Percentiles rank a stretch among this genome's conserved stretches.
phyloP scores from a whole-genome alignment of 2,888 invertebrate species.

The Cosmia pyralina region DNA sequence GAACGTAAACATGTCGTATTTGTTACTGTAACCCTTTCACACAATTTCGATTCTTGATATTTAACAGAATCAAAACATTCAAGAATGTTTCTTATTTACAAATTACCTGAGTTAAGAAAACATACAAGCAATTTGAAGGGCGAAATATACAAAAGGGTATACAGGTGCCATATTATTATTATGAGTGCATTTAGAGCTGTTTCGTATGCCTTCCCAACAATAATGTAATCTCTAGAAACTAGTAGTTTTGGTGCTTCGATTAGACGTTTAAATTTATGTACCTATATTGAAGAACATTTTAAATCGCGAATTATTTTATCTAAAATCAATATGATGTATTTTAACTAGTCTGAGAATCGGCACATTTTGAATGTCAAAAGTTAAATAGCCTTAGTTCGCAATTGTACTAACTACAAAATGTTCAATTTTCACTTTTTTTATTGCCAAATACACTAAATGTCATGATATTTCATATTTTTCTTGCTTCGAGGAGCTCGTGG shows the following conservation, averaged over 20 bases:
- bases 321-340: too few species aligned
- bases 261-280: slow-evolving; percentile 31
- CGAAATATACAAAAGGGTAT: slow-evolving; percentile 19
- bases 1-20: slow-evolving; percentile 1
- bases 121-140: background rate
- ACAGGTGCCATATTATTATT: slow-evolving; percentile 20
- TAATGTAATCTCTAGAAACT: slow-evolving; percentile 46
- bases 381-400: background rate
- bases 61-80: slow-evolving; percentile 6
- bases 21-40: slow-evolving; percentile 1
- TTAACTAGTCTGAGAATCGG: background rate
- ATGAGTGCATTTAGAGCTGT: slow-evolving; percentile 10
- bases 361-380: background rate
- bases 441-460: too few species aligned
- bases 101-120: background rate
- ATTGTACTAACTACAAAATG: too few species aligned
- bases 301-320: background rate
- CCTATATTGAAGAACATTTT: slow-evolving; percentile 21
- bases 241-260: slow-evolving; percentile 52
- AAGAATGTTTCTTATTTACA: background rate
- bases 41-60: slow-evolving; percentile 28
- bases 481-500: too few species aligned
- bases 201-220: slow-evolving; percentile 44
- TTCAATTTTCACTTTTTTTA: too few species aligned
- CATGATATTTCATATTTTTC: too few species aligned